phyloP scores from a whole-genome alignment of 2,888 invertebrate genomes.

The Linyphia triangularis region DNA sequence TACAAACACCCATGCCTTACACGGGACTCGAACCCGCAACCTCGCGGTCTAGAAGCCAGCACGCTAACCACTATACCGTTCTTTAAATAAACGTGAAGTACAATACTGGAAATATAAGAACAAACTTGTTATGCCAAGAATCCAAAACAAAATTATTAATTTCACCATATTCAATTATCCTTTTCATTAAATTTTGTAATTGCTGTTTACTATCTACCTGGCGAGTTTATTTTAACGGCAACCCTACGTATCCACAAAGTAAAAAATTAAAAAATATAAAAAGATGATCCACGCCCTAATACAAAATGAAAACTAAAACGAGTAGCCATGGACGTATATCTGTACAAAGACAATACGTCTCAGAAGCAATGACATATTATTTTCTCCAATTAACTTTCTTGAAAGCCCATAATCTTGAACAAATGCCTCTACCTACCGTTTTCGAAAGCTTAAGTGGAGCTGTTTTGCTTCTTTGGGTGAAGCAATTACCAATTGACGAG shows the following conservation, averaged over 20 bases:
- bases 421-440: constrained; percentile 72
- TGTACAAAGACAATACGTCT: constrained; percentile 70
- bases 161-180: not conserved
- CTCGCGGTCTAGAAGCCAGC: too few relatives aligned
- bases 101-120: not conserved
- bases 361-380: constrained; percentile 73
- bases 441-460: constrained; percentile 48
- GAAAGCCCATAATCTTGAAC: constrained; percentile 69
- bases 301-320: constrained; percentile 16
- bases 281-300: constrained; percentile 39
- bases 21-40: too few relatives aligned
- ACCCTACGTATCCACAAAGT: constrained; percentile 44
- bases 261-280: constrained; percentile 50
- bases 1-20: too few relatives aligned
- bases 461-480: constrained; percentile 56
- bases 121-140: not conserved
- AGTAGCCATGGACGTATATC: constrained; percentile 22
- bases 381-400: constrained; percentile 69
- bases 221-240: constrained; percentile 45
- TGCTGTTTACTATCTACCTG: not conserved
- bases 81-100: not conserved
- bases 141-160: not conserved
- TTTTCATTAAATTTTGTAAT: constrained; percentile 5
- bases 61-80: too few relatives aligned
- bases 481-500: constrained; percentile 59